phyloP scores from a whole-genome alignment of 2,888 invertebrate species.

The Meta bourneti region DNA sequence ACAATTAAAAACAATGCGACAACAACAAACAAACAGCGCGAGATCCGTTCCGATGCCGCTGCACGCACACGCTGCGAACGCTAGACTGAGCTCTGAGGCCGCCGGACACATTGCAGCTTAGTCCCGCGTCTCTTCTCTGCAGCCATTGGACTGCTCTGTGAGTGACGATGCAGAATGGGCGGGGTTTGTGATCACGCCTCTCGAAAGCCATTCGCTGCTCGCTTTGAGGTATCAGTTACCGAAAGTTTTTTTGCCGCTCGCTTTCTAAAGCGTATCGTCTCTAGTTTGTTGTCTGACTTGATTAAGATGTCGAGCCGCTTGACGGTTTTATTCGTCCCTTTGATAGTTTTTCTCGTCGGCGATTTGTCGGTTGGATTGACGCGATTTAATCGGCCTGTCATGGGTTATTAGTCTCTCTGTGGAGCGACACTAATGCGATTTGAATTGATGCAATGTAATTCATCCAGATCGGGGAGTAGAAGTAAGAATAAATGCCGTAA shows the following conservation, averaged over 20 bases:
- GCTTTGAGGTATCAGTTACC: not conserved
- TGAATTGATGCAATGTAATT: no score
- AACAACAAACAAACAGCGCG: constrained; percentile 38
- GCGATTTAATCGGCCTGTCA: not conserved
- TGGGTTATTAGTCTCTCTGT: not conserved
- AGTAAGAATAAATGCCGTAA: no score
- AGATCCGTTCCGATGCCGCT: not conserved
- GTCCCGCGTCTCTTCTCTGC: not conserved
- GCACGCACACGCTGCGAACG: not conserved
- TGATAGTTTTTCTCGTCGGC: not conserved
- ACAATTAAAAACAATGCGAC: constrained; percentile 15
- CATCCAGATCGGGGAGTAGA: no score
- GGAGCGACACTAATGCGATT: not conserved
- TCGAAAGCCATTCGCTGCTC: constrained; percentile 9
- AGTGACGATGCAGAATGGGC: not conserved
- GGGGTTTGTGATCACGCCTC: constrained; percentile 3
- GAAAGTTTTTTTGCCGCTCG: not conserved
- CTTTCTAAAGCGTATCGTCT: constrained; percentile 30
- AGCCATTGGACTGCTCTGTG: constrained; percentile 8
- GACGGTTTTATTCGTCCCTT: constrained; percentile 50
- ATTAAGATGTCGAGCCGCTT: constrained; percentile 39
- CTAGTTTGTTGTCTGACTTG: not conserved
- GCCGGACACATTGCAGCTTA: not conserved
- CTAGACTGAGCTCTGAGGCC: not conserved
- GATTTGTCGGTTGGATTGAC: constrained; percentile 3